Percentiles rank a stretch among this genome's conserved stretches.
Conservation (phyloP, 2,113 vertebrate species). For the Craseonycteris thonglongyai region DNA sequence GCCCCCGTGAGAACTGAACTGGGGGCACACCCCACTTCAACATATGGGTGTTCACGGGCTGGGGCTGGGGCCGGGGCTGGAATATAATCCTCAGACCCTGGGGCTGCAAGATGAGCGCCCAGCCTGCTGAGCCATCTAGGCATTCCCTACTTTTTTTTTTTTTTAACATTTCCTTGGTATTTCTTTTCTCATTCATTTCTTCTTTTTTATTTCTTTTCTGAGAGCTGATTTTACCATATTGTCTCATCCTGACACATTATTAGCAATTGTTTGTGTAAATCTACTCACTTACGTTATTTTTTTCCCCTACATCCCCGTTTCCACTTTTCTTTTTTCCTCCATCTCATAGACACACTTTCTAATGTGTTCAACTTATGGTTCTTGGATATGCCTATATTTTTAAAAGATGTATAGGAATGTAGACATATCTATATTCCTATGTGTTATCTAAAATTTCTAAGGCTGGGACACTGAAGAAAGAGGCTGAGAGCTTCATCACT, state of each 20-base stretch:
- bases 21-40: too few species aligned
- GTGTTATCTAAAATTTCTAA: not conserved
- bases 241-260: not conserved
- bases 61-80: too few species aligned
- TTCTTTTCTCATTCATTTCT: not conserved
- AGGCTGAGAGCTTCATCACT: not conserved
- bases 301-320: not conserved
- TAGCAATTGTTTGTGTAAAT: not conserved
- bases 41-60: too few species aligned
- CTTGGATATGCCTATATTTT: not conserved
- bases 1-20: too few species aligned
- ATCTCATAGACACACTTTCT: not conserved
- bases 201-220: not conserved
- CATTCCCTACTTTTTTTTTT: too few species aligned
- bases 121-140: too few species aligned
- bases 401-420: not conserved
- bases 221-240: not conserved
- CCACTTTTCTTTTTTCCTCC: not conserved
- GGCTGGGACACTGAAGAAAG: not conserved
- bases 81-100: too few species aligned
- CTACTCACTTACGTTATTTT: not conserved
- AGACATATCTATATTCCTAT: not conserved
- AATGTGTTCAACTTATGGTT: not conserved
- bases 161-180: not conserved
- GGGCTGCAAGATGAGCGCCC: too few species aligned